Evolutionary conservation across 1,140 invertebrate genomes (phyloP).

Genomic region (Phthorimaea operculella): DNA sequence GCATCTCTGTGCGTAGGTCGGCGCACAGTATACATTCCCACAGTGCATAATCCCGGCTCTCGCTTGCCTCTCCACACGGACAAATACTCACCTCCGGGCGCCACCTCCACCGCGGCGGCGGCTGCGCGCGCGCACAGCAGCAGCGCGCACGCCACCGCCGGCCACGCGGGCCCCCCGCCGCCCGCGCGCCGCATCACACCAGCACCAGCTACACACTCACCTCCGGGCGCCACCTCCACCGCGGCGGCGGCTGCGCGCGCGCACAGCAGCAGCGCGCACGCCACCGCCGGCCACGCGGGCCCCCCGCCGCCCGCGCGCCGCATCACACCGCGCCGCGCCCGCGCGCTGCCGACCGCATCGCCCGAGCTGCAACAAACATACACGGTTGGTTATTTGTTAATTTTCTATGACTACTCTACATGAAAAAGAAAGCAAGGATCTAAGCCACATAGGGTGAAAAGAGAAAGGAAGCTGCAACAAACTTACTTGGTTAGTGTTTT

Average conservation of each 20-base stretch:
- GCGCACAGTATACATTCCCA: too few species aligned
- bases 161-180: slow-evolving; percentile 39
- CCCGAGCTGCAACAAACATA: slow-evolving; percentile 34
- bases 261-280: slow-evolving; percentile 43
- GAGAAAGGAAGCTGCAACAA: too few species aligned
- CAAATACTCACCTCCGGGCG: slow-evolving; percentile 35
- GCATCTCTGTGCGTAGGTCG: too few species aligned
- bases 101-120: slow-evolving; percentile 24
- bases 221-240: slow-evolving; percentile 31
- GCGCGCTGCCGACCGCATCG: slow-evolving; percentile 28
- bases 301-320: slow-evolving; percentile 35
- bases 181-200: too few species aligned
- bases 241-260: slow-evolving; percentile 23
- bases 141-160: slow-evolving; percentile 41
- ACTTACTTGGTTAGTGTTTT: too few species aligned
- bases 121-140: slow-evolving; percentile 32
- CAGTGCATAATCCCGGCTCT: too few species aligned
- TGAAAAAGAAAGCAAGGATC: too few species aligned
- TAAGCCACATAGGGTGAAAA: too few species aligned
- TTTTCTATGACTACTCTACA: too few species aligned
- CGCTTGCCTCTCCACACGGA: too few species aligned
- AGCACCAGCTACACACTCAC: slow-evolving; percentile 21
- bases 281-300: slow-evolving; percentile 38
- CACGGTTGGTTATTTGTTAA: not conserved
- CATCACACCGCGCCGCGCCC: slow-evolving; percentile 41